These are phyloP conservation scores for Cerastis rubricosa DNA, from an alignment of 2,888 invertebrate genomes.

Conservation along the genomic window DNA sequence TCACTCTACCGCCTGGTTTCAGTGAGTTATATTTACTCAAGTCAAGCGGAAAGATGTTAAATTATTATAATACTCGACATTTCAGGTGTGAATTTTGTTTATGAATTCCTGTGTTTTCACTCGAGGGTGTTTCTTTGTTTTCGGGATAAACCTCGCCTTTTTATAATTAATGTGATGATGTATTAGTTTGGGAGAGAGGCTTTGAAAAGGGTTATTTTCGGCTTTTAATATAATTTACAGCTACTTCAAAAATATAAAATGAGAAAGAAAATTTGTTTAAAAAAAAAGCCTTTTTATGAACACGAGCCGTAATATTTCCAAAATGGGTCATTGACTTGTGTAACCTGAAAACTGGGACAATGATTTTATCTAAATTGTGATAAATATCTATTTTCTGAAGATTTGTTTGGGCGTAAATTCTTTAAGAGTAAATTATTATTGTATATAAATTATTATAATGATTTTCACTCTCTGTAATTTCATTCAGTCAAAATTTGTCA, in stretches of 20 bases:
- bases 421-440: too few relatives aligned
- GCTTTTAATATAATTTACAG: slow-evolving; percentile 21
- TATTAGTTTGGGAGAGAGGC: slow-evolving; percentile 26
- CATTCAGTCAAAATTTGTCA: too few relatives aligned
- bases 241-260: slow-evolving; percentile 10
- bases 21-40: slow-evolving; percentile 72
- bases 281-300: not conserved
- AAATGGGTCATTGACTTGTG: not conserved
- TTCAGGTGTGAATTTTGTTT: slow-evolving; percentile 82
- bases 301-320: not conserved
- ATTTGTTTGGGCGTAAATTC: not conserved
- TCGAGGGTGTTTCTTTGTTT: slow-evolving; percentile 46
- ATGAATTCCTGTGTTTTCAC: slow-evolving; percentile 67
- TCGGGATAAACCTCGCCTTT: slow-evolving; percentile 29
- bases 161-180: slow-evolving; percentile 41
- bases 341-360: not conserved
- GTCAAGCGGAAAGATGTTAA: slow-evolving; percentile 73
- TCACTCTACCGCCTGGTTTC: slow-evolving; percentile 10
- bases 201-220: slow-evolving; percentile 29
- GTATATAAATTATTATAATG: too few relatives aligned
- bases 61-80: slow-evolving; percentile 74
- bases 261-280: not conserved
- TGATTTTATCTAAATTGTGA: not conserved
- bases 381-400: not conserved
- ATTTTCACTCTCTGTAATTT: too few relatives aligned